Percentiles rank a stretch among this genome's conserved stretches.
Conservation (phyloP, 2,888 invertebrate genomes). For the Fissipunctia ypsillon region DNA sequence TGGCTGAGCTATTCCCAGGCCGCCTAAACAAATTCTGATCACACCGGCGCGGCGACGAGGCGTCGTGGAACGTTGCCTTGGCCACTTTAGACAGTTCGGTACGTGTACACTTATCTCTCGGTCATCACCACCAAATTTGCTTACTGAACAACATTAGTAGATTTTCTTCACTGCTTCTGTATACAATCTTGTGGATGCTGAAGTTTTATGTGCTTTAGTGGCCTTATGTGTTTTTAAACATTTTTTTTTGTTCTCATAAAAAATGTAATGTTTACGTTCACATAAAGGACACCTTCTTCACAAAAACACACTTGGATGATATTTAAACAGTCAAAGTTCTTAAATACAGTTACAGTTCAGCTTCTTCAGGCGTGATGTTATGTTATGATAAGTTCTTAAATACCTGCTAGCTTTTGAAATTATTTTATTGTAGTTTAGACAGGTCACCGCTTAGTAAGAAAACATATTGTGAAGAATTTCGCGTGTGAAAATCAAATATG, state of each 20-base stretch:
- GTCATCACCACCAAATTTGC: conserved; percentile 59
- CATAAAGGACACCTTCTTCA: neutral
- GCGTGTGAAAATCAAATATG: conserved; percentile 73
- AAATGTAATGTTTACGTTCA: neutral
- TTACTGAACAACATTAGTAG: conserved; percentile 47
- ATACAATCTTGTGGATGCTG: conserved; percentile 11
- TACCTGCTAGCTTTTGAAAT: neutral
- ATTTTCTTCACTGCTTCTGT: conserved; percentile 35
- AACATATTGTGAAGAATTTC: conserved; percentile 53
- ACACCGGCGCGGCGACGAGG: conserved; percentile 77
- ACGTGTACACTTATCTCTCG: conserved; percentile 63
- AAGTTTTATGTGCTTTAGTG: neutral
- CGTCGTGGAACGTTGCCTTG: conserved; percentile 63
- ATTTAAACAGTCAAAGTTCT: conserved; percentile 4
- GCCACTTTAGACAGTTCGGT: conserved; percentile 67
- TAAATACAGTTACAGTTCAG: too few species aligned
- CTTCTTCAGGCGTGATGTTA: too few species aligned
- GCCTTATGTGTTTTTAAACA: neutral
- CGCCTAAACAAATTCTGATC: conserved; percentile 88
- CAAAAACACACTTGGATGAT: neutral
- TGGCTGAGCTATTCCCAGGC: conserved; percentile 86
- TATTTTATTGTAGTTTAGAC: conserved; percentile 22
- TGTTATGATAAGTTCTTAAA: too few species aligned
- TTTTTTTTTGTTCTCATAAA: neutral
- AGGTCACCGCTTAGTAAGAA: conserved; percentile 38